Base-by-base conservation (phyloP, 2,113 vertebrate genomes). In the Vicugna pacos region DNA sequence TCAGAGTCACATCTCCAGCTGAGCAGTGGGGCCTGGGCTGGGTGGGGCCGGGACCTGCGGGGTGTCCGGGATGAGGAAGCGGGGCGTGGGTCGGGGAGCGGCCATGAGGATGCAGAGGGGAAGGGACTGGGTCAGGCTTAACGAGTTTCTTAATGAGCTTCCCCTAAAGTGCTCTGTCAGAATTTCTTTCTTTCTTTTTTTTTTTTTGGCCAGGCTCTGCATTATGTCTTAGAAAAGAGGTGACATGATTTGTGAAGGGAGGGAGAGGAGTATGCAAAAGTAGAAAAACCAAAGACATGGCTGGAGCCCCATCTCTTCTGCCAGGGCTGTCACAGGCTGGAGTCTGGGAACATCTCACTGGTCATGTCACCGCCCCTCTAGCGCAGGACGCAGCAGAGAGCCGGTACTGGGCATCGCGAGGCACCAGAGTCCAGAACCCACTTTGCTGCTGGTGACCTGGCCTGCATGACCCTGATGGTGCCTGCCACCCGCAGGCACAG, bases 31-130 rank as follows among this genome's bases (percentile, higher is more conserved):
- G 56, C 2, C 5, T 24, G 60, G 26, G 11, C 15, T 17, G 26
- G 26, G 42, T 2, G 16, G 50, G 58, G 9, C 16, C 2, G 70
- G 70, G 79, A 69, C 62, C n/a, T 19, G 5, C 3, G 64, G 87
- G 8, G 3, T 0, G 11, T 46, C 38, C 0, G 7, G 80, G 65
- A 19, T 0, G 7, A 32, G 3, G 67, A 8, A 58, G n/a, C 1
- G 0, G 0, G 12, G 81, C 5, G 0, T 2, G 5, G 89, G 50
- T 14, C 6, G 14, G 15, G 52, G 17, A 30, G 62, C 2, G 8
- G 12, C 32, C 0, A 0, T 14, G 93, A 54, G 65, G 28, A 26
- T 15, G 38, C 50, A 20, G 50, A 38, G 50, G 50, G 10, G 32
- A 20, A 0, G 9, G 42, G 52, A 3, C 32, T 26, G 14, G 62